Base-by-base conservation (phyloP, 23 tunicate genomes). In the Styela plicata region DNA sequence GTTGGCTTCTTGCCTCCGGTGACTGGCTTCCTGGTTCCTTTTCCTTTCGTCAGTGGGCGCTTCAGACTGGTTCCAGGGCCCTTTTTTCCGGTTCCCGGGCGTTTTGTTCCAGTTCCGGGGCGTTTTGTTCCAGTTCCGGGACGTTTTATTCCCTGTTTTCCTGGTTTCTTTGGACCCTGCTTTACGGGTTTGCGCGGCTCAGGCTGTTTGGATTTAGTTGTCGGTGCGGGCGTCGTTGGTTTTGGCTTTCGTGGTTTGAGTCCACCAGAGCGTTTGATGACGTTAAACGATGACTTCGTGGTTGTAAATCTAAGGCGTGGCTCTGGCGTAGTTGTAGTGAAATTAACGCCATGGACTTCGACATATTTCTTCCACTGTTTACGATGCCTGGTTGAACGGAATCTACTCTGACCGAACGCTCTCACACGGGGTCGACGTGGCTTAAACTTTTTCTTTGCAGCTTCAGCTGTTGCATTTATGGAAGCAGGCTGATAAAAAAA, bases 391-490 rank as follows among this genome's bases (percentile, higher is more conserved):
- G 65, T n/a, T 18, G 81, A 76, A 7, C 63, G 37, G 53, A 37
- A 76, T 76, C 81, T 76, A 65, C 30, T 76, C 31, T 20, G 53
- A 1, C 63, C 26, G 19, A 76, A 18, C 22, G 27, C 63, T 23
- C 81, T 27, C 5, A 65, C 64, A 21, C 81, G 30, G 7, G 77
- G 77, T 34, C 77, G 26, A 5, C 57, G 57, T 44, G 57, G 57
- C 13, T 13, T 44, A 7, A 44, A 13, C 57, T 13, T 7, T 44
- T 44, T 44, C 57, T 44, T 44, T 13, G 57, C 57, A 7, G 57
- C 57, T 44, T 44, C 57, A 5, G 7, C 57, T 44, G 57, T 44
- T 44, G 57, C 57, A 13, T 44, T 44, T 13, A 44, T 13, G 13
- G 57, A 44, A 13, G 57, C 57, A 44, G 57, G 57, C 57, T 44